Evolutionary conservation across 2,888 invertebrate genomes (phyloP).

Genomic region (Himalopsyche japonica): DNA sequence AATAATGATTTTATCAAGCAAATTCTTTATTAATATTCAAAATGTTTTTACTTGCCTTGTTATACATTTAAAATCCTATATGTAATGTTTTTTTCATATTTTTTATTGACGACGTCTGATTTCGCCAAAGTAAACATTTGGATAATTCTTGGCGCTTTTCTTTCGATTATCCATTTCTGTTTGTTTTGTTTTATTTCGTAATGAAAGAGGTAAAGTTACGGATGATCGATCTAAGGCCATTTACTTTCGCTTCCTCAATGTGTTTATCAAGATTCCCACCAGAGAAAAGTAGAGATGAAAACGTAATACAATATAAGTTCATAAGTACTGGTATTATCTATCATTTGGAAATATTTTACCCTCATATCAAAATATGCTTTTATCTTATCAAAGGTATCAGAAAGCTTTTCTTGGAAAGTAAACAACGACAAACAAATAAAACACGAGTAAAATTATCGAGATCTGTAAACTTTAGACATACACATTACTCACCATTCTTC

Average conservation of each 20-base stretch:
- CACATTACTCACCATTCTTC: no score
- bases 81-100: neutral
- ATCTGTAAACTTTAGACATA: neutral
- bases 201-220: conserved; percentile 41
- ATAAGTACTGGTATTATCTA: conserved; percentile 30
- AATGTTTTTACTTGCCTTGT: no score
- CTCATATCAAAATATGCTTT: conserved; percentile 4
- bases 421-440: neutral
- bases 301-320: conserved; percentile 28
- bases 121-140: neutral
- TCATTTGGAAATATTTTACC: conserved; percentile 14
- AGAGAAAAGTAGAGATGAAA: conserved; percentile 24
- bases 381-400: neutral
- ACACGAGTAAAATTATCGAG: neutral
- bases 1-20: no score
- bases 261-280: conserved; percentile 38
- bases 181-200: conserved; percentile 39
- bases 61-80: no score
- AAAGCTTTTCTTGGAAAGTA: neutral
- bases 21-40: no score
- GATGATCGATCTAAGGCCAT: conserved; percentile 41
- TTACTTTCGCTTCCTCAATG: conserved; percentile 36
- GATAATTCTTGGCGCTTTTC: conserved; percentile 9
- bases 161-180: conserved; percentile 15
- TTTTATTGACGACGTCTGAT: neutral